phyloP scores from a whole-genome alignment of 2,113 vertebrate species.

The Prionailurus viverrinus region DNA sequence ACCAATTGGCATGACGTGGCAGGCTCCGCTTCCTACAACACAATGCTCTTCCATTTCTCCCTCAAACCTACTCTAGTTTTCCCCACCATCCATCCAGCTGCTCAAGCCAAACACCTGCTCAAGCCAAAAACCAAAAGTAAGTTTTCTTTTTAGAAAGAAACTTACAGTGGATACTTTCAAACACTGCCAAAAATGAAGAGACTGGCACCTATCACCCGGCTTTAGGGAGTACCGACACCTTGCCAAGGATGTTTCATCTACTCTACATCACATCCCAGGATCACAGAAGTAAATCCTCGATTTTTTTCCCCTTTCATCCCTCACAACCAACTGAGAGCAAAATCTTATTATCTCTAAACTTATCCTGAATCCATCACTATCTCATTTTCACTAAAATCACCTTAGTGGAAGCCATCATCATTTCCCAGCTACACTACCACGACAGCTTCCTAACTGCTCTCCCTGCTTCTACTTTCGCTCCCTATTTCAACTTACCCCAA shows the following conservation, averaged over 20 bases:
- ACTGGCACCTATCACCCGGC: neutral
- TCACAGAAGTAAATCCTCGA: neutral
- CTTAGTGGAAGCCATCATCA: neutral
- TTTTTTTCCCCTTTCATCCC: neutral
- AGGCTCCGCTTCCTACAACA: neutral
- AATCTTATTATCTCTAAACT: neutral
- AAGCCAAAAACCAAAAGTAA: no score
- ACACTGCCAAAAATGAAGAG: neutral
- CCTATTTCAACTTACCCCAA: neutral
- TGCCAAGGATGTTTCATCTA: neutral
- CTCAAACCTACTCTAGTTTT: neutral
- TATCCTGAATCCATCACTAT: neutral
- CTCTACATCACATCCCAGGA: neutral
- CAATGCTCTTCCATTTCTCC: neutral
- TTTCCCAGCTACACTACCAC: neutral
- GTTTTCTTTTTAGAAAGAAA: no score
- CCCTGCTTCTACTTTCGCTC: neutral
- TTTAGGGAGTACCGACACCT: neutral
- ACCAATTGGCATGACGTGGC: neutral
- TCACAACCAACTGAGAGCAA: neutral
- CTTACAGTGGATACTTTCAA: neutral
- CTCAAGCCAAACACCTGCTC: neutral
- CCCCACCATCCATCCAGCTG: neutral
- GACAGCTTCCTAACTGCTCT: neutral
- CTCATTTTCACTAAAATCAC: neutral